Evolutionary conservation across 2,113 vertebrate genomes (phyloP), one percentile per base, ranked within the genome.

Genomic region (Amphiprion ocellaris): DNA sequence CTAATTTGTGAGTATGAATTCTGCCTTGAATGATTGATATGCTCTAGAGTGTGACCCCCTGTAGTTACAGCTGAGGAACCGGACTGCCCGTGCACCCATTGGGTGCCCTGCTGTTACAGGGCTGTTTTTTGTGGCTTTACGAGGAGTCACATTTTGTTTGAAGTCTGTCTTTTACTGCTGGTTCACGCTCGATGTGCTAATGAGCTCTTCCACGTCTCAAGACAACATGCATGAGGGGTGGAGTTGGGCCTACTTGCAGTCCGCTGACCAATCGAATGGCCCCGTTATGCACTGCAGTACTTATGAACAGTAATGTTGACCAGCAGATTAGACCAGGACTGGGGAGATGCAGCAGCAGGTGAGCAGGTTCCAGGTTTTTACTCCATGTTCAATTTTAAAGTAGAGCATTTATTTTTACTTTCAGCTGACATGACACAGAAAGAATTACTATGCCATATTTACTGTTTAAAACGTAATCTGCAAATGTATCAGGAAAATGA

Each of bases 271-370:
- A 87, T 87, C 60, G 56, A 64, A 61, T 69, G 30, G 7, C 49
- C 10, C 30, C 41, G 33, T 41, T 78, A 39, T n/a, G 79, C 53
- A 65, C 41, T 72, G 47, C 58, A 77, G 82, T 90, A 88, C 83
- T 82, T 87, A 90, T 83, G 77, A 77, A 87, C 69, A 67, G 61
- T 53, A 59, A 79, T 63, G 80, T 50, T 63, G 62, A 52, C 46
- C 67, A 55, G 55, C 47, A 73, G 70, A 65, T 61, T 52, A 85
- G 68, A 87, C 26, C 69, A 64, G 58, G 67, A 63, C 74, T 58
- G 30, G 30, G n/a, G 59, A 67, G 82, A 79, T 74, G 50, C 73
- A 65, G 5, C 75, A 82, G n/a, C 88, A 87, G 90, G 91, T 90
- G 69, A 89, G 81, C 30, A 59, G 3, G 9, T 39, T 46, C 3